Evolutionary conservation across 2,888 invertebrate genomes (phyloP).

Genomic region (Allophyes oxyacanthae): DNA sequence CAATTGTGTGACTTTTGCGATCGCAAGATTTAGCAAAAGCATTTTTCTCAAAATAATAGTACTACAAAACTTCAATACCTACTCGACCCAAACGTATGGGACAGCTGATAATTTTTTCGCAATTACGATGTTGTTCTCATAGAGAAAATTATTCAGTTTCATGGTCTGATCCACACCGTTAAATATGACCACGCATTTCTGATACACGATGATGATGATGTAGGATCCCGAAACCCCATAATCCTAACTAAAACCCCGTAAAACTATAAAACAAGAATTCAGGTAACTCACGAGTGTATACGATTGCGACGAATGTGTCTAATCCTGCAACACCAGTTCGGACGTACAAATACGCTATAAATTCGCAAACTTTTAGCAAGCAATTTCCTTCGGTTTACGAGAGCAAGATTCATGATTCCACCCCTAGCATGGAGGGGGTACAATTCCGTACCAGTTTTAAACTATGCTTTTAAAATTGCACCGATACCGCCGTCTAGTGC

Average conservation of each 20-base stretch:
- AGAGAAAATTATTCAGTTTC: too few relatives aligned
- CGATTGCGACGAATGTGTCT: constrained; percentile 55
- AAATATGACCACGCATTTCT: too few relatives aligned
- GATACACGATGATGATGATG: too few relatives aligned
- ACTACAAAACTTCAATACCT: too few relatives aligned
- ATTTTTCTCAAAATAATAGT: too few relatives aligned
- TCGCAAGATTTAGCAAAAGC: too few relatives aligned
- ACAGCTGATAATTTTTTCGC: too few relatives aligned
- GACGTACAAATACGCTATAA: constrained; percentile 81
- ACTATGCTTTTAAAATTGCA: constrained; percentile 61
- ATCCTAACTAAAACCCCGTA: constrained; percentile 15
- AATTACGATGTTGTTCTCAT: too few relatives aligned
- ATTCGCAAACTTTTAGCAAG: constrained; percentile 85
- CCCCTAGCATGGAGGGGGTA: constrained; percentile 48
- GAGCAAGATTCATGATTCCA: constrained; percentile 80
- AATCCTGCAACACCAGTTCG: constrained; percentile 61
- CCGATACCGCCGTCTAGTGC: constrained; percentile 25
- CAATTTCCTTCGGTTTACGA: constrained; percentile 83
- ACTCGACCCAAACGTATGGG: too few relatives aligned
- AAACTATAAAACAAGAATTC: constrained; percentile 35
- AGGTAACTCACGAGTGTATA: constrained; percentile 37
- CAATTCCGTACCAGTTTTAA: constrained; percentile 58
- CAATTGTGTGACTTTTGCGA: too few relatives aligned
- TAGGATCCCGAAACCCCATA: background rate
- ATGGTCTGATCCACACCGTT: too few relatives aligned